These are phyloP conservation scores for Hartigia nigra DNA, from an alignment of 2,888 invertebrate genomes.

Conservation along the genomic window DNA sequence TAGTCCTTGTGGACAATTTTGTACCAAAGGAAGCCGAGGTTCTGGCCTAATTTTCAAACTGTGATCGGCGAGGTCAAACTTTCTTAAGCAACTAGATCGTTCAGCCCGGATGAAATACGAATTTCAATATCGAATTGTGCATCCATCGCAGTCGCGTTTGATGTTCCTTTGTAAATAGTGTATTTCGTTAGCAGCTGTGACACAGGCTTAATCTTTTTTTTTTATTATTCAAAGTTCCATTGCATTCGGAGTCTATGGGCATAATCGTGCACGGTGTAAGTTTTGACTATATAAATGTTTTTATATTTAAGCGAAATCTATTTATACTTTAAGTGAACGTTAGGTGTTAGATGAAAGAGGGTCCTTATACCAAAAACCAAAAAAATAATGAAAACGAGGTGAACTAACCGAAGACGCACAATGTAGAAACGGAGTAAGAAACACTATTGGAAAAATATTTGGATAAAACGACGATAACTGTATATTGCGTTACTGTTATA, in stretches of 20 bases:
- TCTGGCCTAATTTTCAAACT: not conserved
- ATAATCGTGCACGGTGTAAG: not conserved
- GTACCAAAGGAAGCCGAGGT: not conserved
- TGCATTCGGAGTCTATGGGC: not conserved
- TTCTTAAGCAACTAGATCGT: not conserved
- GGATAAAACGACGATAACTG: conserved; percentile 18
- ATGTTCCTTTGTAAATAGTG: not conserved
- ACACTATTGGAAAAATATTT: conserved; percentile 39
- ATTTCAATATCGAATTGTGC: not conserved
- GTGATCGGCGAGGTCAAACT: not conserved
- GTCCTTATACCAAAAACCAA: conserved; percentile 44
- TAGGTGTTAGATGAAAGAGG: conserved; percentile 38
- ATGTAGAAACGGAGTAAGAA: conserved; percentile 33
- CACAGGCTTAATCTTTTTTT: not conserved
- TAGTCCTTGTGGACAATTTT: not conserved
- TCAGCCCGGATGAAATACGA: not conserved
- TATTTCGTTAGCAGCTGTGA: conserved; percentile 2
- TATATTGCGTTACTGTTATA: conserved; percentile 36
- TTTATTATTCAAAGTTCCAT: conserved; percentile 2
- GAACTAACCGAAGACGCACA: conserved; percentile 2
- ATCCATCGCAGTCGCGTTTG: not conserved
- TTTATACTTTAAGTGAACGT: conserved; percentile 36
- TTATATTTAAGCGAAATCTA: conserved; percentile 7
- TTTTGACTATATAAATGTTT: conserved; percentile 3
- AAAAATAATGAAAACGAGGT: not conserved